phyloP scores from a whole-genome alignment of 1,140 invertebrate species.

The Triops longicaudatus region DNA sequence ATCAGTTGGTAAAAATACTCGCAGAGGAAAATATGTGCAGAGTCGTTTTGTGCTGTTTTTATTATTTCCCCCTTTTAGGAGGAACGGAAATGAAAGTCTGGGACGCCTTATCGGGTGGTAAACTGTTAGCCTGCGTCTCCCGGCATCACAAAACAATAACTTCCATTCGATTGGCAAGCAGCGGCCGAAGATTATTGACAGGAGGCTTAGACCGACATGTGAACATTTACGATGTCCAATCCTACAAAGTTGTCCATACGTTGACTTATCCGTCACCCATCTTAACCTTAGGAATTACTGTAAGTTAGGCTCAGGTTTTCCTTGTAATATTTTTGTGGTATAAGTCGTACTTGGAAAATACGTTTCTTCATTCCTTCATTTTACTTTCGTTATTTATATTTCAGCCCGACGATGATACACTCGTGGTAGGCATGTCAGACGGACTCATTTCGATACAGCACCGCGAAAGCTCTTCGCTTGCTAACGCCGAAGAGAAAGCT shows the following conservation, averaged over 20 bases:
- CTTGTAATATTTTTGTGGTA: too few species aligned
- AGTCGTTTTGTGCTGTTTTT: slow-evolving; percentile 18
- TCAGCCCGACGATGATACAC: slow-evolving; percentile 70
- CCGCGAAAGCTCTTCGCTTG: slow-evolving; percentile 47
- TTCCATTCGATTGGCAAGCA: slow-evolving; percentile 63
- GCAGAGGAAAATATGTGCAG: slow-evolving; percentile 8
- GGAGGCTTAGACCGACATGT: slow-evolving; percentile 87
- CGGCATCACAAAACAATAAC: slow-evolving; percentile 93
- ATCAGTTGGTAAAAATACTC: slow-evolving; percentile 57
- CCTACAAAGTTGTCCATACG: slow-evolving; percentile 78
- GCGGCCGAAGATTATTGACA: slow-evolving; percentile 73
- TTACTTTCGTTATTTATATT: slow-evolving; percentile 37
- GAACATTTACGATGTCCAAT: slow-evolving; percentile 83
- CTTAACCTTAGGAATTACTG: slow-evolving; percentile 69
- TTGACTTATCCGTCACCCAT: slow-evolving; percentile 84
- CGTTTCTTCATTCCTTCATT: too few species aligned
- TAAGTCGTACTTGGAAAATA: too few species aligned
- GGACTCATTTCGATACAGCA: slow-evolving; percentile 77
- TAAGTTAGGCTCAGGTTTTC: too few species aligned
- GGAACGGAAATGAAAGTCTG: slow-evolving; percentile 87
- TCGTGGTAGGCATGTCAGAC: slow-evolving; percentile 86
- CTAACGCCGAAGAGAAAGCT: not conserved
- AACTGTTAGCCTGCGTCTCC: slow-evolving; percentile 64
- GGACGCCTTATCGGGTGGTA: slow-evolving; percentile 80
- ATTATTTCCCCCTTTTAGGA: slow-evolving; percentile 43